These are phyloP conservation scores for Pelobates fuscus DNA, from an alignment of 2,113 vertebrate species.

Conservation along the genomic window DNA sequence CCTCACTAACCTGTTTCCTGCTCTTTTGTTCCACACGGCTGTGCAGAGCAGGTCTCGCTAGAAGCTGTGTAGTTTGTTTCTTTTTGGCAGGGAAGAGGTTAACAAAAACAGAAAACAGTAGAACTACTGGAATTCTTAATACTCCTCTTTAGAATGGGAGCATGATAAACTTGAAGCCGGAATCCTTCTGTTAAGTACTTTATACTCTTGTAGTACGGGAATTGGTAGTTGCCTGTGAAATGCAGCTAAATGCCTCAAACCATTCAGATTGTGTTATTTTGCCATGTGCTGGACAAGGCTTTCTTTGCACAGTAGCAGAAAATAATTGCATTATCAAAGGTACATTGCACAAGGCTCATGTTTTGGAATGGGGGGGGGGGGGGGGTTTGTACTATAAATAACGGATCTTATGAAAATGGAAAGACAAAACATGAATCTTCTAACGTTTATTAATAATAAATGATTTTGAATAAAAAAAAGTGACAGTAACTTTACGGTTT, in stretches of 20 bases:
- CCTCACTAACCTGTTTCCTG: not conserved
- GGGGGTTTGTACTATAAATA: slow-evolving; percentile 35
- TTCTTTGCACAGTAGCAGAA: slow-evolving; percentile 32
- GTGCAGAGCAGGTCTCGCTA: slow-evolving; percentile 41
- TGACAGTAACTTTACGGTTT: slow-evolving; percentile 5
- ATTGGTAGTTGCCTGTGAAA: slow-evolving; percentile 34
- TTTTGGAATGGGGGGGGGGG: slow-evolving; percentile 29
- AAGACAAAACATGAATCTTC: not conserved
- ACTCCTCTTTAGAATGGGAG: slow-evolving; percentile 4
- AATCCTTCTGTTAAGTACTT: slow-evolving; percentile 19
- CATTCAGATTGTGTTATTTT: slow-evolving; percentile 10
- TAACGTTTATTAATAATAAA: slow-evolving; percentile 31
- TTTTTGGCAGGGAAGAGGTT: slow-evolving; percentile 8
- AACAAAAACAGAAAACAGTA: not conserved
- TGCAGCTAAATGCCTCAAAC: slow-evolving; percentile 14
- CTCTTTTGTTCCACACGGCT: not conserved
- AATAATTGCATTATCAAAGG: slow-evolving; percentile 45
- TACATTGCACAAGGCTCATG: slow-evolving; percentile 33
- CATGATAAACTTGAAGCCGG: slow-evolving; percentile 21
- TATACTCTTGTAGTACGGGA: slow-evolving; percentile 30
- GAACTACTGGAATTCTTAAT: slow-evolving; percentile 14
- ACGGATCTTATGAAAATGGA: slow-evolving; percentile 37
- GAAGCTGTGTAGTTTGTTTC: slow-evolving; percentile 8
- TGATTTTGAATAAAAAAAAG: slow-evolving; percentile 45
- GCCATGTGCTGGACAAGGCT: slow-evolving; percentile 47